Percentiles rank a stretch among this genome's conserved stretches.
Conservation (phyloP, 1,140 invertebrate genomes). For the Drosophila triauraria region DNA sequence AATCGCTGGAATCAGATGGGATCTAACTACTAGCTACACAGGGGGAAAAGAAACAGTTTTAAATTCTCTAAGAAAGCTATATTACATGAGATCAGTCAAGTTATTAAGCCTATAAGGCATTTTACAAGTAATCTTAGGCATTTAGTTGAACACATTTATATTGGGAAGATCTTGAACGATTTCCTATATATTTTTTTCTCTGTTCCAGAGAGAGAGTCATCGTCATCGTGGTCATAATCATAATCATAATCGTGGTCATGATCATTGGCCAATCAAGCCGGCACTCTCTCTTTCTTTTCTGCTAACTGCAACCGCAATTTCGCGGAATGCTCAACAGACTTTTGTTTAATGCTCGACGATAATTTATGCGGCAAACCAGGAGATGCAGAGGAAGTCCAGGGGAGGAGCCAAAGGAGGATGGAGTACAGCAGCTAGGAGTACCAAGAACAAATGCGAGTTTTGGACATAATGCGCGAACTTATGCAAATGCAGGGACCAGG, state of each 20-base stretch:
- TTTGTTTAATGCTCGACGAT: slow-evolving; percentile 67
- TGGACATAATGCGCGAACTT: slow-evolving; percentile 83
- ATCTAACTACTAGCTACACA: slow-evolving; percentile 25
- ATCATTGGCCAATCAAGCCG: slow-evolving; percentile 45
- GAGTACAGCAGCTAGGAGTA: slow-evolving; percentile 39
- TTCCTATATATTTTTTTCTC: slow-evolving; percentile 5
- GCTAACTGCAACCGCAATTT: slow-evolving; percentile 70
- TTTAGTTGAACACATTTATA: background rate
- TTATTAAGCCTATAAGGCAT: no score
- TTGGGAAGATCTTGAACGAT: background rate
- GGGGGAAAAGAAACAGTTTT: background rate
- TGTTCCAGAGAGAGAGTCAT: slow-evolving; percentile 22
- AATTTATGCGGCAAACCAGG: slow-evolving; percentile 66
- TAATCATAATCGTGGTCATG: slow-evolving; percentile 26
- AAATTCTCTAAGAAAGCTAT: no score
- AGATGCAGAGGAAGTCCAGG: slow-evolving; percentile 3
- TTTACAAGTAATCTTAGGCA: no score
- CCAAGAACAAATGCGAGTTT: slow-evolving; percentile 80
- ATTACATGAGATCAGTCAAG: no score
- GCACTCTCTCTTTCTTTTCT: slow-evolving; percentile 71
- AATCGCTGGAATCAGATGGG: slow-evolving; percentile 57
- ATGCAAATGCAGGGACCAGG: slow-evolving; percentile 68
- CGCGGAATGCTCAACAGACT: slow-evolving; percentile 63
- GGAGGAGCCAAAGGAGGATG: background rate
- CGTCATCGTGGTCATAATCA: slow-evolving; percentile 16